These are phyloP conservation scores for Zoanthus sociatus DNA, from an alignment of 92 coral and sea anemone species.

Conservation along the genomic window DNA sequence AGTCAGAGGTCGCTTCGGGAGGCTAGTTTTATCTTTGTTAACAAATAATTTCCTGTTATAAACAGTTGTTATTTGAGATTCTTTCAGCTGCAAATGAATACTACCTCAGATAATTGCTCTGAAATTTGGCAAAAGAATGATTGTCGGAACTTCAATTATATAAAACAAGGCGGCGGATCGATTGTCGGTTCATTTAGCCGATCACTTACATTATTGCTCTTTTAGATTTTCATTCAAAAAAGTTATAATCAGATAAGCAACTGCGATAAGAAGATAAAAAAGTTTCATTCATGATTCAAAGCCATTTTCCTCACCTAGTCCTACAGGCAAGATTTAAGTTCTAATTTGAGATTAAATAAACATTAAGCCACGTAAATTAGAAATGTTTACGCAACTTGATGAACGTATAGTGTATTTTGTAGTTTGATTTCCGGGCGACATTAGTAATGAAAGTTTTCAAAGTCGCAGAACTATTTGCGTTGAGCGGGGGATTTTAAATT, in stretches of 20 bases:
- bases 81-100: neutral
- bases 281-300: neutral
- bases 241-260: slow-evolving; percentile 33
- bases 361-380: slow-evolving; percentile 39
- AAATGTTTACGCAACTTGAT: neutral
- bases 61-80: neutral
- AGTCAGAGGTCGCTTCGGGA: slow-evolving; percentile 6
- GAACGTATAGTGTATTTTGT: neutral
- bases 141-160: neutral
- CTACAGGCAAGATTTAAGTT: neutral
- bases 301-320: neutral
- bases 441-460: neutral
- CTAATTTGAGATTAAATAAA: slow-evolving; percentile 16
- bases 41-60: slow-evolving; percentile 28
- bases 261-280: slow-evolving; percentile 9
- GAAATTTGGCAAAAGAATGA: neutral
- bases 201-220: neutral
- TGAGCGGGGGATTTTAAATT: no score
- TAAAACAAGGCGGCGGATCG: neutral
- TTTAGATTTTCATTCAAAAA: neutral
- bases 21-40: neutral
- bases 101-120: neutral
- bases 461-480: no score
- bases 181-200: slow-evolving; percentile 16
- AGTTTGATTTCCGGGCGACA: neutral